Base-by-base conservation (phyloP, 2,888 invertebrate species). In the Machimus atricapillus region DNA sequence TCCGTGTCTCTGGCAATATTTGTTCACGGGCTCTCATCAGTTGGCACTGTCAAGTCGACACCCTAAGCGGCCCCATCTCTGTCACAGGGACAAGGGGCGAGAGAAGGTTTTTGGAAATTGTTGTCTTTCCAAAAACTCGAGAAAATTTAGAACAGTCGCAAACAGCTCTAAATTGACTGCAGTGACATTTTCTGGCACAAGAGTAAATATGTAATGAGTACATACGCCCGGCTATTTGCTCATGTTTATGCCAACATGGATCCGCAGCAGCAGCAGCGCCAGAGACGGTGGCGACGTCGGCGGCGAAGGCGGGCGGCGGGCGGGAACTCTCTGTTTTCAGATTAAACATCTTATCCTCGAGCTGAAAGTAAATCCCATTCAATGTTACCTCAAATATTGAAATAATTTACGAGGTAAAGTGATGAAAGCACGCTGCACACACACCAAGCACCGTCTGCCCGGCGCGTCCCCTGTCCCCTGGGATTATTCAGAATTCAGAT, bases 331-430 rank as follows among this genome's bases (percentile, higher is more conserved):
- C 37, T 76, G 76, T 76, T 76, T 76, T 34, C 76, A 37, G 34
- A 76, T 76, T 37, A 76, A 76, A 76, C 76, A 76, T 76, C 76
- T 76, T 76, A 76, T 76, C 37, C 76, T 37, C 37, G n/a, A 76
- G 76, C 76, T 76, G 37, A 76, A 76, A 76, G 76, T 37, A 76
- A 76, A 76, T 76, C 76, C 76, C 76, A 76, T 37, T 76, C 76
- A 37, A 79, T 79, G 43, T 79, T 79, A 40, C 40, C 40, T 46
- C 79, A 79, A 79, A 79, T 79, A 79, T 79, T 79, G 79, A 79
- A 40, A 79, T 79, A 79, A 79, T 79, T 79, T 79, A 79, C 79
- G 43, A 79, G 40, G 46, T 40, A 79, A 40, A 40, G 40, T 46
- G 79, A 46, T 79, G 79, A 79, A 40, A 79, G 79, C 79, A 27